A percentile compares a stretch with the other conserved stretches of the same genome.
These are phyloP conservation scores for Hyperoodon ampullatus DNA, from an alignment of 2,113 vertebrate species.

Conservation along the genomic window DNA sequence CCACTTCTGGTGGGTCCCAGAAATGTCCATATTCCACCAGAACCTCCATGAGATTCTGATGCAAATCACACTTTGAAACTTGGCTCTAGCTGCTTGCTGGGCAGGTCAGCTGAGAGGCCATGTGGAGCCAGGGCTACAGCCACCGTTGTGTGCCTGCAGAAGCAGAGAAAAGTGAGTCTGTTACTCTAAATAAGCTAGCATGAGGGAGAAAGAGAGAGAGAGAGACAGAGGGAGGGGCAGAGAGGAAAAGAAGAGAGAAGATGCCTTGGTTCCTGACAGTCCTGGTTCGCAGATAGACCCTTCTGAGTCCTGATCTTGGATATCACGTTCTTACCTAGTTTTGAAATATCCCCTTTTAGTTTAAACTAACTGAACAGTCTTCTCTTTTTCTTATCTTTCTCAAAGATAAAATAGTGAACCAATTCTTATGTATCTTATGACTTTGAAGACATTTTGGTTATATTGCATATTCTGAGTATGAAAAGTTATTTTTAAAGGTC, in stretches of 20 bases:
- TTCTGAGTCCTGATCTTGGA: not conserved
- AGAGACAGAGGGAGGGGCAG: too few relatives aligned
- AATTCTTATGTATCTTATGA: not conserved
- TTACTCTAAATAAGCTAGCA: not conserved
- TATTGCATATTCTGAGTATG: not conserved
- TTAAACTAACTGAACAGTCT: not conserved
- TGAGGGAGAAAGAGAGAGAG: not conserved
- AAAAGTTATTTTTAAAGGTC: constrained; percentile 30
- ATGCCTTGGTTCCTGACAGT: not conserved
- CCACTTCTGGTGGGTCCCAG: not conserved
- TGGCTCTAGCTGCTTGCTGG: not conserved
- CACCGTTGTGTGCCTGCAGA: not conserved
- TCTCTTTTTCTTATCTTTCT: not conserved
- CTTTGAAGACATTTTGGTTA: not conserved
- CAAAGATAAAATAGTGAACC: not conserved
- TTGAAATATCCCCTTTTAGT: not conserved
- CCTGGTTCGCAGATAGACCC: not conserved
- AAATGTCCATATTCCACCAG: not conserved
- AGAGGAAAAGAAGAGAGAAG: not conserved
- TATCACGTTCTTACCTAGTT: not conserved
- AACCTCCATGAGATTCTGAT: not conserved
- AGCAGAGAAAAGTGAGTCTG: not conserved
- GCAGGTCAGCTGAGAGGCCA: not conserved
- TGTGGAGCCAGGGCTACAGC: not conserved
- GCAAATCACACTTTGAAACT: not conserved